phyloP scores from a whole-genome alignment of 2,113 vertebrate species.

The Notiomystis cincta region DNA sequence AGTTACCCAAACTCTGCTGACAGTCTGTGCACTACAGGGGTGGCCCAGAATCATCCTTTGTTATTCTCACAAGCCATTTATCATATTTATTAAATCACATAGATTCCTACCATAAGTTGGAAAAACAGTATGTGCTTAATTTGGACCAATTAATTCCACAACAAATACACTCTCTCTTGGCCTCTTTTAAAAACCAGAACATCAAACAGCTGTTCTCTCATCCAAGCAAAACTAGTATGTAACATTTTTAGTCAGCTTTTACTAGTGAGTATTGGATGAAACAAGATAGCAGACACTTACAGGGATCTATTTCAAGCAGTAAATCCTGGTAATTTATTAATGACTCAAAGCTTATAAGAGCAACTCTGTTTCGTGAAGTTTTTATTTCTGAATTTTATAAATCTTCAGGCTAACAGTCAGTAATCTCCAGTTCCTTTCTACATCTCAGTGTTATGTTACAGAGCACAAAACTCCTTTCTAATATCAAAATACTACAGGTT shows the following conservation, averaged over 20 bases:
- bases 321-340: conserved; percentile 34
- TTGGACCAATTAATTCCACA: conserved; percentile 59
- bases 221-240: background rate
- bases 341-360: background rate
- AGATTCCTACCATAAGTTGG: conserved; percentile 47
- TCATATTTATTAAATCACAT: conserved; percentile 63
- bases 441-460: background rate
- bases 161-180: conserved; percentile 42
- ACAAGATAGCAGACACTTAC: background rate
- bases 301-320: background rate
- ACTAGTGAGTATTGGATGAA: background rate
- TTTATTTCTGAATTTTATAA: conserved; percentile 19
- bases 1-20: conserved; percentile 28
- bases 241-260: conserved; percentile 5
- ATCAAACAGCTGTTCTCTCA: conserved; percentile 58
- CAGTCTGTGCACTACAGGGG: background rate
- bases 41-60: conserved; percentile 43
- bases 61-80: conserved; percentile 47
- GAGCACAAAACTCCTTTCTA: background rate
- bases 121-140: conserved; percentile 61
- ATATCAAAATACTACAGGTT: background rate
- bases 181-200: conserved; percentile 43
- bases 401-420: background rate
- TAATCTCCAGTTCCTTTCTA: background rate
- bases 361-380: background rate